Evolutionary conservation across 37 sponge, comb jelly and placozoan genomes (phyloP).

Genomic region (Amphimedon queenslandica): DNA sequence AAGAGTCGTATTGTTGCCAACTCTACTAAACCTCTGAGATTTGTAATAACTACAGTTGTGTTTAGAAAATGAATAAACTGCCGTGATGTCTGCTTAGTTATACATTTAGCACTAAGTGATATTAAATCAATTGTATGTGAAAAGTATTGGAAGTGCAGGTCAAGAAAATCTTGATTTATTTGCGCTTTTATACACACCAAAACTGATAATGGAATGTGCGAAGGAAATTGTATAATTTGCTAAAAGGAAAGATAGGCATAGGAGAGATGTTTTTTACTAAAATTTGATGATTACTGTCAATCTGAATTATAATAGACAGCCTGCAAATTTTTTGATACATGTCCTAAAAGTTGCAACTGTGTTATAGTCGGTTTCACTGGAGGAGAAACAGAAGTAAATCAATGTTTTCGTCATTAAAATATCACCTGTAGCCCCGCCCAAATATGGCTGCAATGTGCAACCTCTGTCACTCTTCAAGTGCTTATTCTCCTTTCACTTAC

Average conservation of each 20-base stretch:
- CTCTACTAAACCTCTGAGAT: neutral
- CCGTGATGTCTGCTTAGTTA: neutral
- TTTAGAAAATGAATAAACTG: neutral
- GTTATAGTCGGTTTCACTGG: too few relatives aligned
- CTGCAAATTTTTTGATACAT: neutral
- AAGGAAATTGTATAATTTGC: neutral
- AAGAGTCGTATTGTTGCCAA: neutral
- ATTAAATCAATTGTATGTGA: neutral
- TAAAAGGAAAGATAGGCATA: neutral
- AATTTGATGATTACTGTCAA: neutral
- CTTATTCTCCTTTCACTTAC: too few relatives aligned
- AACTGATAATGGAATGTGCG: neutral
- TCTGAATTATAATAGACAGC: neutral
- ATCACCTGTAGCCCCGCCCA: too few relatives aligned
- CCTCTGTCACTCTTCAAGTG: too few relatives aligned
- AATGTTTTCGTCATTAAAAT: too few relatives aligned
- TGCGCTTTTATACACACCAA: neutral
- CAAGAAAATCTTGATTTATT: neutral
- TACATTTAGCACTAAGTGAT: neutral
- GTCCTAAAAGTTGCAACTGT: neutral
- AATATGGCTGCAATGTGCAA: too few relatives aligned
- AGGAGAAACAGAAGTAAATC: too few relatives aligned
- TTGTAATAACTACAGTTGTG: neutral
- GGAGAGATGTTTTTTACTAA: neutral
- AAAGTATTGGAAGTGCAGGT: neutral